Evolutionary conservation across 2,113 vertebrate species (phyloP).

Genomic region (Hydrochoerus hydrochaeris): DNA sequence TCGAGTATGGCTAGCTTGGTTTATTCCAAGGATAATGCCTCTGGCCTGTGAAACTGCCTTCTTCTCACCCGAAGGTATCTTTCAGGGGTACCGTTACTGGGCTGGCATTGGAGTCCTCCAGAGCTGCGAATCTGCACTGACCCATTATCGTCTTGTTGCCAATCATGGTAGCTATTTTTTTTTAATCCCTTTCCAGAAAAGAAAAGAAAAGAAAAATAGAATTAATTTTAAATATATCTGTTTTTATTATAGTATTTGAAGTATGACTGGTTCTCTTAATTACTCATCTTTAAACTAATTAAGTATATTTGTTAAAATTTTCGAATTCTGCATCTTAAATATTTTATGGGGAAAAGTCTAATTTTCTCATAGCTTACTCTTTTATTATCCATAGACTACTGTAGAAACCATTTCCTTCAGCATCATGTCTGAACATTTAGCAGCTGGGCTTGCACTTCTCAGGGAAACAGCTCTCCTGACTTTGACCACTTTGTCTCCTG

Average conservation of each 20-base stretch:
- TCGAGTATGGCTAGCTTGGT: neutral
- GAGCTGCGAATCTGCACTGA: conserved; percentile 98
- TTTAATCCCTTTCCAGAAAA: neutral
- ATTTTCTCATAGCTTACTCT: conserved; percentile 3
- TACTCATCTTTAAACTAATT: conserved; percentile 12
- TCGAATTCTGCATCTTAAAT: neutral
- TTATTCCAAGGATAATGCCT: neutral
- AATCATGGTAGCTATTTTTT: conserved; percentile 91
- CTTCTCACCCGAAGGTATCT: conserved; percentile 43
- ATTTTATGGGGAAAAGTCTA: neutral
- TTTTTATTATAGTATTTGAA: conserved; percentile 45
- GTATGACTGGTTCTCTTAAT: neutral
- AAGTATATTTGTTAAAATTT: neutral
- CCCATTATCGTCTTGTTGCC: conserved; percentile 96
- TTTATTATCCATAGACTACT: neutral
- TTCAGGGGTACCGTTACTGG: conserved; percentile 98
- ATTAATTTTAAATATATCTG: neutral
- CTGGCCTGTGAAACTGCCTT: fast-evolving
- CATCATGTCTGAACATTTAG: neutral
- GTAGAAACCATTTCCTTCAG: neutral
- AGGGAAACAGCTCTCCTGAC: neutral
- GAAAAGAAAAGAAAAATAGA: too few species aligned
- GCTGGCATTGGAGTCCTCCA: conserved; percentile 97
- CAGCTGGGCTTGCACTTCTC: neutral
- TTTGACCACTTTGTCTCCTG: neutral